Percentiles rank a stretch among this genome's conserved stretches.
Evolutionary conservation across 1,140 invertebrate species (phyloP).

Genomic region (Platyscapa corneri): DNA sequence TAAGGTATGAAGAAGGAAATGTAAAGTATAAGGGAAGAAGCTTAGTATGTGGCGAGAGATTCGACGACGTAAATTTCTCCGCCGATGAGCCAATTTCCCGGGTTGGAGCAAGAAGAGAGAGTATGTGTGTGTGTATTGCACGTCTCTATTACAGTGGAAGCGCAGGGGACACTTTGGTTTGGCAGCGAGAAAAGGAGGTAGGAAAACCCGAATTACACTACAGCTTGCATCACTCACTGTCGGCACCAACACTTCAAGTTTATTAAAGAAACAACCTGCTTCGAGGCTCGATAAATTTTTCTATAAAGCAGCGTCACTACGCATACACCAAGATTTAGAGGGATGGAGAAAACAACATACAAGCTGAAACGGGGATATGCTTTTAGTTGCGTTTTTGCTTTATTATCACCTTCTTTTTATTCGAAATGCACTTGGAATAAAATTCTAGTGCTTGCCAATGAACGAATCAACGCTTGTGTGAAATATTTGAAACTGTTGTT

Average conservation of each 20-base stretch:
- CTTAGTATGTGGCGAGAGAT: background rate
- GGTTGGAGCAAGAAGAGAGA: background rate
- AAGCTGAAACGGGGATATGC: background rate
- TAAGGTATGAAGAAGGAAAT: background rate
- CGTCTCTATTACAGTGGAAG: conserved; percentile 55
- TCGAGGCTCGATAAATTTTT: conserved; percentile 45
- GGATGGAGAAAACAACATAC: background rate
- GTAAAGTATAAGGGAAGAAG: background rate
- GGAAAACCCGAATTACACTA: conserved; percentile 55
- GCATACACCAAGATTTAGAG: conserved; percentile 23
- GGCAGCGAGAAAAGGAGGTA: conserved; percentile 49
- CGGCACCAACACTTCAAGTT: conserved; percentile 59
- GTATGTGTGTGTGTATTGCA: background rate
- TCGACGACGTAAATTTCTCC: background rate
- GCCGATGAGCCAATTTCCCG: background rate
- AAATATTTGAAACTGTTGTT: background rate
- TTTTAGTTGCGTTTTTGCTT: background rate
- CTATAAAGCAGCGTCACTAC: background rate
- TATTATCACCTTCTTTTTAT: background rate
- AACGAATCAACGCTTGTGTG: background rate
- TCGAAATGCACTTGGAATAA: background rate
- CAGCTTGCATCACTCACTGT: conserved; percentile 66
- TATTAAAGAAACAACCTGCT: conserved; percentile 53
- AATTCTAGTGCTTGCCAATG: background rate
- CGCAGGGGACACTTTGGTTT: conserved; percentile 52